Conservation (phyloP, 2,797 vertebrate genomes). For the Neosalanx taihuensis region DNA sequence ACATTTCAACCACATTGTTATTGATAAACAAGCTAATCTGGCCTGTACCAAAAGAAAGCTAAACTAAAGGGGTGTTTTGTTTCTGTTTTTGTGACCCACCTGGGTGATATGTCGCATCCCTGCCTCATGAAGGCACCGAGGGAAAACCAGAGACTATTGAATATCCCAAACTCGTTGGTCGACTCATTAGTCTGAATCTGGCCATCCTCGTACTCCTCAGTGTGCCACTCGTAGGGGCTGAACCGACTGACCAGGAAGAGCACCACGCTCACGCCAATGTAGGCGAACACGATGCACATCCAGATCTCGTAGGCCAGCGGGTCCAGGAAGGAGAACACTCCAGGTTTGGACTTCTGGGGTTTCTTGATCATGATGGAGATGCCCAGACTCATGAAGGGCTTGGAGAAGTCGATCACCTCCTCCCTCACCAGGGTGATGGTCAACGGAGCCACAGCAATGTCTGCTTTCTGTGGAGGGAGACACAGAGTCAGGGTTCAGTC, state of each 20-base stretch:
- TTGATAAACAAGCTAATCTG: too few species aligned
- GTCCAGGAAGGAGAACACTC: slow-evolving; percentile 98
- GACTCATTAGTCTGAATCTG: slow-evolving; percentile 99
- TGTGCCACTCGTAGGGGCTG: slow-evolving; percentile 99
- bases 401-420: slow-evolving; percentile 99
- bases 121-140: slow-evolving; percentile 86
- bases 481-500: neutral
- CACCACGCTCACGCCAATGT: slow-evolving; percentile 99
- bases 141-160: slow-evolving; percentile 98
- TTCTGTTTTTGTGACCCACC: slow-evolving; percentile 69
- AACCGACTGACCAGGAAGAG: slow-evolving; percentile 99
- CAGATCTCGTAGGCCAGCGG: slow-evolving; percentile 99
- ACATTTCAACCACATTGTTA: too few species aligned
- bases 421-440: slow-evolving; percentile 98
- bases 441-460: slow-evolving; percentile 95
- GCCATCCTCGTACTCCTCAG: slow-evolving; percentile 98
- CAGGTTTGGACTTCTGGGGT: slow-evolving; percentile 98
- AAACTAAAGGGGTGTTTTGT: neutral
- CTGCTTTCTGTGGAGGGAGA: slow-evolving; percentile 85
- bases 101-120: slow-evolving; percentile 85
- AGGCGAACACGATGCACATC: slow-evolving; percentile 99
- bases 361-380: slow-evolving; percentile 99
- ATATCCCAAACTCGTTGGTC: slow-evolving; percentile 99
- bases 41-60: neutral
- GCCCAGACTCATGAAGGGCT: slow-evolving; percentile 98